Base-by-base conservation (phyloP, 1,140 invertebrate genomes). In the Maconellicoccus hirsutus region DNA sequence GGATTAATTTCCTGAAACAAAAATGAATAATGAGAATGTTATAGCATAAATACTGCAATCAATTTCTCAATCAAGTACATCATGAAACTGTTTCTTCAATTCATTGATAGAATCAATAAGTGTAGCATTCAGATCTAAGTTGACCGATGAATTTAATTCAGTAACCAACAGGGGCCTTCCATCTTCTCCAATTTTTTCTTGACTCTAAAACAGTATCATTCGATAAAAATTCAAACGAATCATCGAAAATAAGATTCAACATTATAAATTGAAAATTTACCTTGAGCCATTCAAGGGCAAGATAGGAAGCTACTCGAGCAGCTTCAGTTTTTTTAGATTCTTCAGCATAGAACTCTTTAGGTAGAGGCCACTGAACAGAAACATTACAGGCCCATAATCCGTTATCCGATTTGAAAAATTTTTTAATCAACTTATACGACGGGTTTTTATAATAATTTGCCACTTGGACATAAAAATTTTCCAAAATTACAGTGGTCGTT, bases 271-370 rank as follows among this genome's bases (percentile, higher is more conserved):
- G 19, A 61, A 61, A 61, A 61, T 22, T 25, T 66, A 66, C 61
- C 25, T 66, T 66, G 16, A 66, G 61, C 61, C 61, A 66, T 66
- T 66, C 61, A 14, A 66, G 8, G 25, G 61, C 61, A 16, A 26
- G 21, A 23, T 25, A 16, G 1, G 61, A 66, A 6, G 61, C 61
- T 6, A 66, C 22, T 66, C 61, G 21, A 19, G 61, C 61, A 23
- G 61, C 61, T 66, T 66, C 61, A 23, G 61, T 66, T 26, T 66
- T 66, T 66, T 66, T 66, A 4, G 61, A 66, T 66, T 66, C 22
- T 66, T 66, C 61, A 16, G 61, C 61, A 4, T 66, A 19, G 25
- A 66, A 66, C 25, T 66, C 25, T 23, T 25, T 26, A 2, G 3
- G 22, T 14, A 25, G 4, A 23, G 61, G 61, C 61, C 61, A 66